phyloP scores from a whole-genome alignment of 2,113 vertebrate genomes.

The Anolis carolinensis region DNA sequence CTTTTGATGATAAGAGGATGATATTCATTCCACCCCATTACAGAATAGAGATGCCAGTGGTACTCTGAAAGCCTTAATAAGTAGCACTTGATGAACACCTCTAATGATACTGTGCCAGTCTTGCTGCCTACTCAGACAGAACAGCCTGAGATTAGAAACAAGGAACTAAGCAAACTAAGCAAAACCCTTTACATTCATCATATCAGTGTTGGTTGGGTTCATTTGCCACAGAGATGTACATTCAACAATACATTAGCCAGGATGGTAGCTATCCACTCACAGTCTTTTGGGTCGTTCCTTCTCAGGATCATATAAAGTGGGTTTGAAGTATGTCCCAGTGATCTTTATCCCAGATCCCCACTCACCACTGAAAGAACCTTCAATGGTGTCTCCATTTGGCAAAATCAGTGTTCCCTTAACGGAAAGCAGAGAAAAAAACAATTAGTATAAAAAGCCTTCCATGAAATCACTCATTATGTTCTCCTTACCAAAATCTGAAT shows the following conservation, averaged over 20 bases:
- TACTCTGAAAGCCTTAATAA: neutral
- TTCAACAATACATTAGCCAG: neutral
- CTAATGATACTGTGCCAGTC: neutral
- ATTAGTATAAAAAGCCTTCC: neutral
- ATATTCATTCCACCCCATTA: neutral
- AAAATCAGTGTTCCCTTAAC: conserved; percentile 89
- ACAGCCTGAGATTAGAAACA: neutral
- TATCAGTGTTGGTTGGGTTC: neutral
- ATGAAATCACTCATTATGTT: neutral
- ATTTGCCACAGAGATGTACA: neutral
- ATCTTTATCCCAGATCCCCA: conserved; percentile 97
- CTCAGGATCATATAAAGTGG: conserved; percentile 89
- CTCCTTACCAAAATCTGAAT: conserved; percentile 21
- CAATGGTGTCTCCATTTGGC: conserved; percentile 93
- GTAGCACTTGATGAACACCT: neutral
- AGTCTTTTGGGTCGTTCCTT: conserved; percentile 84
- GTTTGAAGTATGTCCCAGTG: conserved; percentile 92
- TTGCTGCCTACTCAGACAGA: neutral
- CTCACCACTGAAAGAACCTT: conserved; percentile 92
- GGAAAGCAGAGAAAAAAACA: neutral
- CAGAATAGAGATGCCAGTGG: neutral
- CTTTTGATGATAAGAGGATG: neutral
- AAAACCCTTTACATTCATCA: neutral
- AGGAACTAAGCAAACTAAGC: neutral
- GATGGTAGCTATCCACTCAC: conserved; percentile 75